Base-by-base conservation (phyloP, 1,140 invertebrate genomes). In the Thalassaphorura encarpata region DNA sequence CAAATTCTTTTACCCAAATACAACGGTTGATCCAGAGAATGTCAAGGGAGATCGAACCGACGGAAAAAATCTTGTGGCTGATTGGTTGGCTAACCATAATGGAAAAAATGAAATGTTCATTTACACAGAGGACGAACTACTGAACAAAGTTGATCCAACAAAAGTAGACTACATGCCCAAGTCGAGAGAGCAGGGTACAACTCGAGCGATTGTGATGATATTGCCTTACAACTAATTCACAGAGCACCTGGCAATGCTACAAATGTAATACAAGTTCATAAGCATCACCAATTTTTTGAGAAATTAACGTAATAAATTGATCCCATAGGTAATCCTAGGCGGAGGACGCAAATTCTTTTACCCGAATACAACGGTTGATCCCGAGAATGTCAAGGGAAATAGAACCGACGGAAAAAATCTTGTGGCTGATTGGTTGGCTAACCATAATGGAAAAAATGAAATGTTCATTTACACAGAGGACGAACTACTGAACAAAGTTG, bases 261-360 rank as follows among this genome's bases (percentile, higher is more conserved):
- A n/a, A 70, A 69, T 55, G 70, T 70, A n/a, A n/a, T n/a, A n/a
- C n/a, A n/a, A n/a, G n/a, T n/a, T n/a, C n/a, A n/a, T n/a, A n/a
- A n/a, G n/a, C n/a, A n/a, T n/a, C n/a, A n/a, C n/a, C n/a, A n/a
- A n/a, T n/a, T n/a, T n/a, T n/a, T n/a, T n/a, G n/a, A n/a, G n/a
- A n/a, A n/a, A n/a, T n/a, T n/a, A n/a, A n/a, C n/a, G n/a, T n/a
- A n/a, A n/a, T n/a, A n/a, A n/a, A n/a, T n/a, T n/a, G n/a, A n/a
- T n/a, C n/a, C n/a, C n/a, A n/a, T n/a, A n/a, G n/a, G n/a, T n/a
- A n/a, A 67, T 73, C 28, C 56, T 75, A 19, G 73, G 73, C 6
- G 73, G 86, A 41, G 86, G 86, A 1, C 73, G 83, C 48, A 70
- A 77, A 3, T 81, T 84, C 62, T 83, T 87, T 62, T 70, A 83